Evolutionary conservation across 2,113 vertebrate genomes (phyloP).

Genomic region (Campylomormyrus tamandua): DNA sequence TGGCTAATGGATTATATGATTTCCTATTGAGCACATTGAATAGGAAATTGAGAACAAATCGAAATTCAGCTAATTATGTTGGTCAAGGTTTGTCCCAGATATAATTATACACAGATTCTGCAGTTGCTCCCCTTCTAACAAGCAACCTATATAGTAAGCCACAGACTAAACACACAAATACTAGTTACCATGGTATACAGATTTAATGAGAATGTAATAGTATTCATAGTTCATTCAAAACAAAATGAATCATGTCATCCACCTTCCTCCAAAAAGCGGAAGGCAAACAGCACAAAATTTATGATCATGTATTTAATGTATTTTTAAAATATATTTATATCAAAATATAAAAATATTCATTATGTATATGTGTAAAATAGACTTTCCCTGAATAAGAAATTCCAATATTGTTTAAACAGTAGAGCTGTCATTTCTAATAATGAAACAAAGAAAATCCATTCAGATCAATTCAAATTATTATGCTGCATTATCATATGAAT

Average conservation of each 20-base stretch:
- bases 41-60: conserved; percentile 52
- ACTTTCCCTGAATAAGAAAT: background rate
- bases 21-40: conserved; percentile 55
- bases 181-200: conserved; percentile 36
- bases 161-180: conserved; percentile 42
- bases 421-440: background rate
- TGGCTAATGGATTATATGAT: conserved; percentile 50
- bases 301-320: background rate
- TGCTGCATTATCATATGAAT: conserved; percentile 3
- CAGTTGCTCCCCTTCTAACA: conserved; percentile 51
- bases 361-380: background rate
- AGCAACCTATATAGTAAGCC: conserved; percentile 42
- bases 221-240: conserved; percentile 46
- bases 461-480: background rate
- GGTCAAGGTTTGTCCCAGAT: conserved; percentile 51
- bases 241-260: conserved; percentile 52
- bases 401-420: background rate
- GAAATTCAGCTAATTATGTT: conserved; percentile 61
- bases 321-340: background rate
- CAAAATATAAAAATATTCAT: background rate
- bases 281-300: conserved; percentile 35
- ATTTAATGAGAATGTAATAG: conserved; percentile 38
- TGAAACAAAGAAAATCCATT: background rate
- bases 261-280: conserved; percentile 47
- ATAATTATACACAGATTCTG: conserved; percentile 45